phyloP scores from a whole-genome alignment of 2,888 invertebrate species.

The Agrochola lychnidis region DNA sequence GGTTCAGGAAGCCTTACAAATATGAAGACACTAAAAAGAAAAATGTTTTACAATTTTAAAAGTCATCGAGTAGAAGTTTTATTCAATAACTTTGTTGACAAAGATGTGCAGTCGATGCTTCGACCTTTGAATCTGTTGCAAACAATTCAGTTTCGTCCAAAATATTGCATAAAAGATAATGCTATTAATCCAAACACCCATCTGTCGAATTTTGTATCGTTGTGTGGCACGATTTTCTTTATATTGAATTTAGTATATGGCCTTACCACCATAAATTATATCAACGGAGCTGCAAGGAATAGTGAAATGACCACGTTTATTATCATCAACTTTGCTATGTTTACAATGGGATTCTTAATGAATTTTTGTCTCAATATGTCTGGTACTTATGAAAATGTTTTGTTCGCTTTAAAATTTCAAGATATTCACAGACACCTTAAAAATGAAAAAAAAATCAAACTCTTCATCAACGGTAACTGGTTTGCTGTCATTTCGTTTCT shows the following conservation, averaged over 20 bases:
- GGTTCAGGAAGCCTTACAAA: too few species aligned
- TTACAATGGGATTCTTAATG: too few species aligned
- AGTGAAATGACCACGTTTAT: too few species aligned
- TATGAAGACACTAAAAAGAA: too few species aligned
- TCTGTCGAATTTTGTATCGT: neutral
- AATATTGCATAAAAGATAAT: slow-evolving; percentile 8
- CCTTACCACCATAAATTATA: too few species aligned
- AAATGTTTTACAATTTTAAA: neutral
- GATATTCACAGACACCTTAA: slow-evolving; percentile 15
- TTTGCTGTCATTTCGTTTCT: neutral
- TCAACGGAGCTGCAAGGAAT: too few species aligned
- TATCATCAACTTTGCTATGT: too few species aligned
- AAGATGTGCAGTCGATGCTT: slow-evolving; percentile 22
- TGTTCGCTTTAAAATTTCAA: slow-evolving; percentile 18
- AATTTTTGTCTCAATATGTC: too few species aligned
- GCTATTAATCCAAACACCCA: slow-evolving; percentile 3
- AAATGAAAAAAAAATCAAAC: neutral
- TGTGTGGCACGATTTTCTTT: neutral
- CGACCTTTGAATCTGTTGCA: slow-evolving; percentile 19
- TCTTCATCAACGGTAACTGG: slow-evolving; percentile 12
- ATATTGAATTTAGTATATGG: neutral
- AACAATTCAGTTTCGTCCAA: slow-evolving; percentile 15
- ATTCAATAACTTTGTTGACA: slow-evolving; percentile 2
- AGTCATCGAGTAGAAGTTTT: neutral
- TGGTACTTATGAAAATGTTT: neutral